These are phyloP conservation scores for Scopus umbretta DNA, from an alignment of 2,113 vertebrate genomes.

Conservation along the genomic window DNA sequence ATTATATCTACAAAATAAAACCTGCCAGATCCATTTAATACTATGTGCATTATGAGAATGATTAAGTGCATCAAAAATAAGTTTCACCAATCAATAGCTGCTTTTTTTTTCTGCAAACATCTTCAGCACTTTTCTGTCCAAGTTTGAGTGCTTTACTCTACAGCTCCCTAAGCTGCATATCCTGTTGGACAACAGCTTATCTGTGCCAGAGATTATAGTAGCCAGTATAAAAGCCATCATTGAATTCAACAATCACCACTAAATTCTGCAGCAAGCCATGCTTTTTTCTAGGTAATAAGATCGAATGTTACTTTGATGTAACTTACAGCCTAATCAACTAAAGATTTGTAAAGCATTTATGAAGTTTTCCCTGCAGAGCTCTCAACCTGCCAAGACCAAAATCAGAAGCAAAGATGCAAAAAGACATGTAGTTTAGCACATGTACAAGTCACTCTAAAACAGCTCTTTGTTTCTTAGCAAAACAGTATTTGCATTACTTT, in stretches of 20 bases:
- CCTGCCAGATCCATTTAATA: background rate
- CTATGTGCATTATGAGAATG: background rate
- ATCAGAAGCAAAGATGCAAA: background rate
- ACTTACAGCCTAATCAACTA: background rate
- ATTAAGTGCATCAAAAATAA: background rate
- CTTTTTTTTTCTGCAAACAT: background rate
- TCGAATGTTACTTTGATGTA: background rate
- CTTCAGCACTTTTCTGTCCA: background rate
- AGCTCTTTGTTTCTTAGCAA: background rate
- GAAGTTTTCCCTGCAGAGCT: background rate
- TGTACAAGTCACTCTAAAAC: background rate
- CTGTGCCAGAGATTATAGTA: background rate
- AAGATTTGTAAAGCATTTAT: conserved; percentile 2
- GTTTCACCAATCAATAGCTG: background rate
- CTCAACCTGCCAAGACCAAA: background rate
- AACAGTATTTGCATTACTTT: background rate
- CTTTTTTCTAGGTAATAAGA: background rate
- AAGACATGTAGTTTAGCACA: background rate
- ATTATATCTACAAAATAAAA: background rate
- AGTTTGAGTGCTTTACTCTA: background rate
- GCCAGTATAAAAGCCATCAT: background rate
- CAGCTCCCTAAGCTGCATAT: background rate
- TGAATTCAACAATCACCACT: background rate
- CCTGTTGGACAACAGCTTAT: background rate
- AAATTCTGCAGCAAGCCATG: background rate